A percentile compares a stretch with the other conserved stretches of the same genome.
phyloP scores from a whole-genome alignment of 2,113 vertebrate genomes.

The Gymnorhina tibicen region DNA sequence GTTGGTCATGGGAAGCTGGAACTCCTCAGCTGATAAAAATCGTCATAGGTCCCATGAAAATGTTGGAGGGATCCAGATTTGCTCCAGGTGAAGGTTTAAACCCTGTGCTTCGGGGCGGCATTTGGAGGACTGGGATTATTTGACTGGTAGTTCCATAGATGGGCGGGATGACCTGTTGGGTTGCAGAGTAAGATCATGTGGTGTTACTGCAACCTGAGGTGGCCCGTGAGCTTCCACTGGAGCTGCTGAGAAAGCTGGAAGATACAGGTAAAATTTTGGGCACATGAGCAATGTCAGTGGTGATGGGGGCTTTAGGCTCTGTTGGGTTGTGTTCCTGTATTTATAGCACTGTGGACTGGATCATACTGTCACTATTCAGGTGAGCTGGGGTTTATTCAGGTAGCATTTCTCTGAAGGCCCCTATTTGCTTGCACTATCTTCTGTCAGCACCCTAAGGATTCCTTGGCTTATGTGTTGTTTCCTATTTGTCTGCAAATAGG shows the following conservation, averaged over 20 bases:
- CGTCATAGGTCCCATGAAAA: not conserved
- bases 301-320: not conserved
- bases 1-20: not conserved
- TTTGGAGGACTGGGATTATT: not conserved
- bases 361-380: not conserved
- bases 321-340: not conserved
- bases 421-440: not conserved
- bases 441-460: not conserved
- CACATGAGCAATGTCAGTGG: not conserved
- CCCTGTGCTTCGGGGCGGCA: not conserved
- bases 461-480: not conserved
- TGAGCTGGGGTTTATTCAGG: not conserved
- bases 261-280: not conserved
- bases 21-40: not conserved
- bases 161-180: not conserved
- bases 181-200: not conserved
- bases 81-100: not conserved
- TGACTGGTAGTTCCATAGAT: not conserved
- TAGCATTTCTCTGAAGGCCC: not conserved
- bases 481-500: constrained; percentile 22
- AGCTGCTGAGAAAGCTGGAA: not conserved
- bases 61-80: not conserved
- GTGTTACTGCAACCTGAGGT: not conserved
- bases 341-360: not conserved
- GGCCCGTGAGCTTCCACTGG: not conserved